Evolutionary conservation across 2,797 vertebrate genomes (phyloP).

Genomic region (Myripristis murdjan): DNA sequence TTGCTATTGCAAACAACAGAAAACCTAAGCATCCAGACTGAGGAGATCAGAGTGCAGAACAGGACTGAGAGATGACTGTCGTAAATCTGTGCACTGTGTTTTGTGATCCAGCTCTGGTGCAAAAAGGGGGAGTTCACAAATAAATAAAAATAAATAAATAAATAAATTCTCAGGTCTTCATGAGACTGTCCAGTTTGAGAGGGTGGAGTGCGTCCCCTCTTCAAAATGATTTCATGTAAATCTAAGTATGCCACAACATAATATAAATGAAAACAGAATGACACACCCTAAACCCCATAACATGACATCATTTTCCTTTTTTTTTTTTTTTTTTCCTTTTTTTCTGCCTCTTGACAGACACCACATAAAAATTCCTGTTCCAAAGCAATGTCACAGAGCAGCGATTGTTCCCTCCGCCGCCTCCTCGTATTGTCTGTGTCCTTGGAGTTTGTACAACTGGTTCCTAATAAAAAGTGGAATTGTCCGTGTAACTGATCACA

Average conservation of each 20-base stretch:
- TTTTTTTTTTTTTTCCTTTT: conserved; percentile 14
- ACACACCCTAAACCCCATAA: conserved; percentile 45
- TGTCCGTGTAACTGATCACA: conserved; percentile 5
- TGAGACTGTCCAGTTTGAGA: conserved; percentile 29
- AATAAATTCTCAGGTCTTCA: no score
- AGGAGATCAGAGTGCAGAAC: conserved; percentile 3
- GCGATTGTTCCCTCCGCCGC: no score
- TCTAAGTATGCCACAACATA: conserved; percentile 30
- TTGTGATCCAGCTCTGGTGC: background rate
- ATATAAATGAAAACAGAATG: conserved; percentile 35
- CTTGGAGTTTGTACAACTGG: conserved; percentile 3
- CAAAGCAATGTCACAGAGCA: conserved; percentile 39
- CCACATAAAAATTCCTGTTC: conserved; percentile 41
- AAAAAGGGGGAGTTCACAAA: conserved; percentile 20
- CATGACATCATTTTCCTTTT: conserved; percentile 64
- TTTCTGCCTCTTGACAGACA: conserved; percentile 22
- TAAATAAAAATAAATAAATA: no score
- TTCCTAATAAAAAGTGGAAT: conserved; percentile 39
- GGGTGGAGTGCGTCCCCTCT: conserved; percentile 41
- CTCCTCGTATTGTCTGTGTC: conserved; percentile 6
- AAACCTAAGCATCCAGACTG: background rate
- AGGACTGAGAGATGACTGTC: no score
- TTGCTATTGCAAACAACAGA: no score
- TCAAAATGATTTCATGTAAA: conserved; percentile 51
- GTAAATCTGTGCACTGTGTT: conserved; percentile 2